These are phyloP conservation scores for Strix uralensis DNA, from an alignment of 2,113 vertebrate genomes.

Conservation along the genomic window DNA sequence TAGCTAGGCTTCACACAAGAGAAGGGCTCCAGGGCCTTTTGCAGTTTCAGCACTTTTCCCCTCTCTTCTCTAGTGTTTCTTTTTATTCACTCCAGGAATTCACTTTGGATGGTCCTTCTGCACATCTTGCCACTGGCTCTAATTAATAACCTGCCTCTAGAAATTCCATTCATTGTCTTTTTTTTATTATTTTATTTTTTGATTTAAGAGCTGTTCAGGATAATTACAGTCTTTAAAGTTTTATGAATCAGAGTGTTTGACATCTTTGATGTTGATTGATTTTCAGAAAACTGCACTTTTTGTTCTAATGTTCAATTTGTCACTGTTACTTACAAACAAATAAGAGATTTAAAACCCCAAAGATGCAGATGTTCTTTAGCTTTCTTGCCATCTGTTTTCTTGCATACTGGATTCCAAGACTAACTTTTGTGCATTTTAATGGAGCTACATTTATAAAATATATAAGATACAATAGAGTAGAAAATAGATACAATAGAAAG, in stretches of 20 bases:
- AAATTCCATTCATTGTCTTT: constrained; percentile 58
- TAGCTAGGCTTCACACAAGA: not conserved
- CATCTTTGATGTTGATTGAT: constrained; percentile 56
- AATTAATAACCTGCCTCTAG: constrained; percentile 71
- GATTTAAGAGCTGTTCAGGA: constrained; percentile 38
- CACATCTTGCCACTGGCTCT: constrained; percentile 69
- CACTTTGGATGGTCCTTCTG: constrained; percentile 50
- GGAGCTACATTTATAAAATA: not conserved
- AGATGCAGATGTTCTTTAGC: constrained; percentile 66
- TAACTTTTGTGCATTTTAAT: constrained; percentile 10
- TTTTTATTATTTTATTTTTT: not conserved
- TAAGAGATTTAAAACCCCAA: constrained; percentile 63
- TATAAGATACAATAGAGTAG: not conserved
- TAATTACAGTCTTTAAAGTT: constrained; percentile 72
- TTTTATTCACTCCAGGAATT: constrained; percentile 66
- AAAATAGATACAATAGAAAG: not conserved
- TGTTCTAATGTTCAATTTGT: constrained; percentile 57
- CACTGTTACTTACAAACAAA: constrained; percentile 56
- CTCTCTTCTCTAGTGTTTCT: constrained; percentile 52
- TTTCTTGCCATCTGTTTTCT: constrained; percentile 66
- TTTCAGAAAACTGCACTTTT: constrained; percentile 46
- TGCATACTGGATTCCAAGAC: constrained; percentile 29
- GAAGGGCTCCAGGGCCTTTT: constrained; percentile 12
- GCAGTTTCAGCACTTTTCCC: constrained; percentile 22
- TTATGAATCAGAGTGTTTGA: constrained; percentile 58